A percentile compares a stretch with the other conserved stretches of the same genome.
Conservation (phyloP, 2,888 invertebrate genomes). For the Rhyacophila evoluta region DNA sequence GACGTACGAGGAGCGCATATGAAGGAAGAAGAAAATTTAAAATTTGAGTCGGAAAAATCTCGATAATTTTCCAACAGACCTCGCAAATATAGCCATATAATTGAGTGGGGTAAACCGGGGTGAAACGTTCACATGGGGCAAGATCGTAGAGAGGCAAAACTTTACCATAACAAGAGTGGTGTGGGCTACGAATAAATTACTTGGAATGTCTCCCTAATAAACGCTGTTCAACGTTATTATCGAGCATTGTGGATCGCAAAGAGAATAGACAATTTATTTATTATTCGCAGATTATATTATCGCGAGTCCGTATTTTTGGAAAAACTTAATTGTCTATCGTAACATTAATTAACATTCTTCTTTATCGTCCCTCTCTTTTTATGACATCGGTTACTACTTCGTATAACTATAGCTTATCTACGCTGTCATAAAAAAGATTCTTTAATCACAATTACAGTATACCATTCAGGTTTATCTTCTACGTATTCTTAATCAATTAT, state of each 20-base stretch:
- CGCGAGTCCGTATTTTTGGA: neutral
- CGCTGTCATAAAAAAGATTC: too few relatives aligned
- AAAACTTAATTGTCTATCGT: too few relatives aligned
- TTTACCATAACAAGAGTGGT: neutral
- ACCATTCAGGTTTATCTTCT: too few relatives aligned
- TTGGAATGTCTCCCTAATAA: slow-evolving; percentile 43
- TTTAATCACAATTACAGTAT: too few relatives aligned
- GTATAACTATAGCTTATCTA: too few relatives aligned
- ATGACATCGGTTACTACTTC: too few relatives aligned
- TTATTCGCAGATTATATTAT: neutral
- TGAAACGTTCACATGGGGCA: neutral
- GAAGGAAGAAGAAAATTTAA: too few relatives aligned
- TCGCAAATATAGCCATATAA: neutral
- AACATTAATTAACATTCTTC: too few relatives aligned
- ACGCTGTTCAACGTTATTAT: slow-evolving; percentile 48
- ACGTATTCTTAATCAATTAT: too few relatives aligned
- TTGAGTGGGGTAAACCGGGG: neutral
- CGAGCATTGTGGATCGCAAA: slow-evolving; percentile 15
- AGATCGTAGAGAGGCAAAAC: neutral
- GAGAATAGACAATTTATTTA: neutral
- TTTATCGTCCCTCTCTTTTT: too few relatives aligned
- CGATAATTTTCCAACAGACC: neutral
- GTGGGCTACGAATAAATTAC: slow-evolving; percentile 34
- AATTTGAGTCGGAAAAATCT: too few relatives aligned
- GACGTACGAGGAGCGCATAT: too few relatives aligned